Conservation (phyloP, 2,797 vertebrate species). For the Dallia pectoralis region DNA sequence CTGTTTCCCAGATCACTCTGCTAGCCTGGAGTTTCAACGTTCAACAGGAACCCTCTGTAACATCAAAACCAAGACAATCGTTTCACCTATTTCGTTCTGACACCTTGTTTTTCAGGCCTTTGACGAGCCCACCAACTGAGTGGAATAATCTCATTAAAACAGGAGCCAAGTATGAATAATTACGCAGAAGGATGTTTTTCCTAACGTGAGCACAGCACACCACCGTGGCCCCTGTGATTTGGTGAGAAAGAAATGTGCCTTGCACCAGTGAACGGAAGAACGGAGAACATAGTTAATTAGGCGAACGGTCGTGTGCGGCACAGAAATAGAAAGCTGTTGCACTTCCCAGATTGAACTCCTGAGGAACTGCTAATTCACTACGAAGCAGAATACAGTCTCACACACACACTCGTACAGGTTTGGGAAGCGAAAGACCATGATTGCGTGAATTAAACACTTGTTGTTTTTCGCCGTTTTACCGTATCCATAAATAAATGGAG, state of each 20-base stretch:
- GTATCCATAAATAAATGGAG: neutral
- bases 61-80: neutral
- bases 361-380: neutral
- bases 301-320: neutral
- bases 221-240: constrained; percentile 1
- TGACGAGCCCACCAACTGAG: constrained; percentile 2
- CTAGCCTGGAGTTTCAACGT: neutral
- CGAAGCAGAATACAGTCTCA: neutral
- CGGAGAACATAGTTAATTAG: constrained; percentile 21
- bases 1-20: neutral
- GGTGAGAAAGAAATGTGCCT: constrained; percentile 5
- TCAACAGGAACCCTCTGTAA: neutral
- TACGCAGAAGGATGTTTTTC: neutral
- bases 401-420: neutral
- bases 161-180: neutral
- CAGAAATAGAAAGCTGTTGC: neutral
- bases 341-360: neutral
- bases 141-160: constrained; percentile 14
- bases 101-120: neutral
- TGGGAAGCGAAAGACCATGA: neutral
- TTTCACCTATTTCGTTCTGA: neutral
- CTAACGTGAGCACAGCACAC: constrained; percentile 4
- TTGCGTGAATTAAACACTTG: neutral
- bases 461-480: neutral
- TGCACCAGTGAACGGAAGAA: constrained; percentile 19